Evolutionary conservation across 2,888 invertebrate species (phyloP).

Genomic region (Osmoderma eremita): DNA sequence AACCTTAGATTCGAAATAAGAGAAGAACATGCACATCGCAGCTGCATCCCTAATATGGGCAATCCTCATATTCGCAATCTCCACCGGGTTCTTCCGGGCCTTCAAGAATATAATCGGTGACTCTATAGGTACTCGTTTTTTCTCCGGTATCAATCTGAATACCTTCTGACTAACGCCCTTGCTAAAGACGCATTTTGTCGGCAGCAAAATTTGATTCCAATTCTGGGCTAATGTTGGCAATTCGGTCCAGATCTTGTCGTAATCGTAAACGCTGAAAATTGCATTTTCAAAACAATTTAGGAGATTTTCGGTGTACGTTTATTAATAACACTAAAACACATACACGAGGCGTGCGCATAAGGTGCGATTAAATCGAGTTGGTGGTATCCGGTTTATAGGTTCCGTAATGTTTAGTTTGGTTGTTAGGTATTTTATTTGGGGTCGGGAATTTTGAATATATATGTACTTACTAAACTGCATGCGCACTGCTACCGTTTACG

Average conservation of each 20-base stretch:
- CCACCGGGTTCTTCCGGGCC: slow-evolving; percentile 85
- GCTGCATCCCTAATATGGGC: slow-evolving; percentile 90
- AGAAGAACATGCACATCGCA: slow-evolving; percentile 88
- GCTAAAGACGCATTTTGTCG: slow-evolving; percentile 75
- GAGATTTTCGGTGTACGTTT: too few relatives aligned
- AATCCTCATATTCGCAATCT: slow-evolving; percentile 82
- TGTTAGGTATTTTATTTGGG: too few relatives aligned
- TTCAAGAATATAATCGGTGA: slow-evolving; percentile 89
- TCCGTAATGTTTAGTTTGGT: too few relatives aligned
- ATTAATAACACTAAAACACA: too few relatives aligned
- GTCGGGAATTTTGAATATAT: too few relatives aligned
- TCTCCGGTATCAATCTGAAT: slow-evolving; percentile 68
- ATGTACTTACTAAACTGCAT: slow-evolving; percentile 71
- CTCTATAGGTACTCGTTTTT: slow-evolving; percentile 70
- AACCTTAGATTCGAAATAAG: slow-evolving; percentile 76
- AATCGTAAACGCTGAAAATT: slow-evolving; percentile 74
- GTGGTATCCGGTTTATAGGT: too few relatives aligned
- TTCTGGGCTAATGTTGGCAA: slow-evolving; percentile 72
- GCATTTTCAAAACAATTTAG: too few relatives aligned
- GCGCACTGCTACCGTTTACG: slow-evolving; percentile 70
- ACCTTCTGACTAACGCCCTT: slow-evolving; percentile 79
- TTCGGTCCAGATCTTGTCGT: slow-evolving; percentile 76
- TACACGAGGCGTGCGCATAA: too few relatives aligned
- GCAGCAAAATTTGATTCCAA: slow-evolving; percentile 75
- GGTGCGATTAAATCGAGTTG: too few relatives aligned